These are phyloP conservation scores for Portevinia maculata DNA, from an alignment of 2,888 invertebrate species.

Conservation along the genomic window DNA sequence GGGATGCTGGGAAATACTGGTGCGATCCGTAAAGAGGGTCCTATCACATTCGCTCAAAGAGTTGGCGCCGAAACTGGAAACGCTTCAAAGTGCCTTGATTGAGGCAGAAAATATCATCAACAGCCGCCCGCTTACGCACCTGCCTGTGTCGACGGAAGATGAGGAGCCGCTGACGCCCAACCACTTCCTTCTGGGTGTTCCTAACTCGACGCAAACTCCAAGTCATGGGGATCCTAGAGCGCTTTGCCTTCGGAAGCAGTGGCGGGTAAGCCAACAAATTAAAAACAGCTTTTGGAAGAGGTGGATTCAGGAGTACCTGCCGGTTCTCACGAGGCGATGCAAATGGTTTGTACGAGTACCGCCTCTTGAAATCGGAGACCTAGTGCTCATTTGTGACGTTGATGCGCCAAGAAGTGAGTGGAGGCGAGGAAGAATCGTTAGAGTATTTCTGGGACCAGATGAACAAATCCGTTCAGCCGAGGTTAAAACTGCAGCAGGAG, in stretches of 20 bases:
- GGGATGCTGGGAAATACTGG: too few relatives aligned
- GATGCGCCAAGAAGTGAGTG: constrained; percentile 1
- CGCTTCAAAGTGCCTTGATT: not conserved
- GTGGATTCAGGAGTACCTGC: too few relatives aligned
- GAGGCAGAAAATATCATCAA: not conserved
- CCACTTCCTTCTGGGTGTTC: not conserved
- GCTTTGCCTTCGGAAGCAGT: too few relatives aligned
- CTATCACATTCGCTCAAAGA: too few relatives aligned
- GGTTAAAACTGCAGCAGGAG: not conserved
- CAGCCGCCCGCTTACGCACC: too few relatives aligned
- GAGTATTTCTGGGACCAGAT: not conserved
- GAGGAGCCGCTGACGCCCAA: not conserved
- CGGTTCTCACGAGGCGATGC: too few relatives aligned
- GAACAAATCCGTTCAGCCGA: constrained; percentile 1
- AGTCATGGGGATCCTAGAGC: not conserved
- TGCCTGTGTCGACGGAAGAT: not conserved
- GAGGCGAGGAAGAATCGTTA: constrained; percentile 7
- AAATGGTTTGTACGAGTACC: too few relatives aligned
- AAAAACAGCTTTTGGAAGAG: too few relatives aligned
- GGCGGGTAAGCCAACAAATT: too few relatives aligned
- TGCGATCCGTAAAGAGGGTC: too few relatives aligned
- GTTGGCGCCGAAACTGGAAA: not conserved
- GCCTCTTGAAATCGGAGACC: too few relatives aligned
- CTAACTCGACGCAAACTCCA: constrained; percentile 3
- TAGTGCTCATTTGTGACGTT: too few relatives aligned